Evolutionary conservation across 2,113 vertebrate genomes (phyloP).

Genomic region (Esox niger): DNA sequence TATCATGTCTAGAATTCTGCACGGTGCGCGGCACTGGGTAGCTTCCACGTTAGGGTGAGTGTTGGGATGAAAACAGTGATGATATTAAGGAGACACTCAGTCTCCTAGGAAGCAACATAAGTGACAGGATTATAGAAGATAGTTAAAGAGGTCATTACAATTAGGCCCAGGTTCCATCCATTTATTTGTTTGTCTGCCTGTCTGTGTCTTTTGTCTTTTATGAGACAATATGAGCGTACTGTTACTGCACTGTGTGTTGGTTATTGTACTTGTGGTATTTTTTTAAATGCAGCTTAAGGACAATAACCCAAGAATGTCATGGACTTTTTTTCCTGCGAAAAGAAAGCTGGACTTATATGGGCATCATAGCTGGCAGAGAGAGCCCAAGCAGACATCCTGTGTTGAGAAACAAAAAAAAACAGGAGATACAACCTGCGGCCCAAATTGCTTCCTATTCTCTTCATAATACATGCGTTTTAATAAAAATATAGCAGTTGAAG

Average conservation of each 20-base stretch:
- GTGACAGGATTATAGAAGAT: not conserved
- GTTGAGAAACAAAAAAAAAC: slow-evolving; percentile 23
- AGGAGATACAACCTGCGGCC: not conserved
- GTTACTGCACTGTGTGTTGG: not conserved
- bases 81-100: too few species aligned
- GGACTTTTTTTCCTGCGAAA: not conserved
- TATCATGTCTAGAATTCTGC: too few species aligned
- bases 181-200: too few species aligned
- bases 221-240: too few species aligned
- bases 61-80: not conserved
- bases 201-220: not conserved
- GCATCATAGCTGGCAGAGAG: slow-evolving; percentile 19
- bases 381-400: slow-evolving; percentile 41
- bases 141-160: not conserved
- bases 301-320: not conserved
- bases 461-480: too few species aligned
- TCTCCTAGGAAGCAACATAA: too few species aligned
- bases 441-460: too few species aligned
- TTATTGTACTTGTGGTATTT: not conserved
- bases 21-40: not conserved
- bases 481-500: too few species aligned
- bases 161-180: not conserved
- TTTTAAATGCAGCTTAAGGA: not conserved
- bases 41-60: not conserved
- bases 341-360: not conserved